These are phyloP conservation scores for Lepus oiostolus DNA, from an alignment of 2,797 vertebrate species.

Conservation along the genomic window DNA sequence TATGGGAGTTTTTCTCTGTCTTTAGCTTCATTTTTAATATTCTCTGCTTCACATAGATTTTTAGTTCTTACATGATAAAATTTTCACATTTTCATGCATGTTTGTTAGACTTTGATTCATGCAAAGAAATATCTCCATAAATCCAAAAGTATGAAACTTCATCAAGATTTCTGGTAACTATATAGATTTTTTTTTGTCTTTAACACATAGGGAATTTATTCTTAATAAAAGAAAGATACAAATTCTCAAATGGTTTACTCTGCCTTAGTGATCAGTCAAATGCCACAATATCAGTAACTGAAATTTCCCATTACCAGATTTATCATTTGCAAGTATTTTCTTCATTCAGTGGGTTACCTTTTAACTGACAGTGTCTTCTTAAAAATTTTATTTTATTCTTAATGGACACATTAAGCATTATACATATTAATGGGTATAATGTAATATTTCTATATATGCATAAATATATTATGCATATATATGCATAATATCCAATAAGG, in stretches of 20 bases:
- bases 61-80: conserved; percentile 5
- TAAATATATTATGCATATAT: too few relatives aligned
- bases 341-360: too few relatives aligned
- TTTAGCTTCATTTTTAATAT: conserved; percentile 6
- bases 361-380: too few relatives aligned
- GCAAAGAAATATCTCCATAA: not conserved
- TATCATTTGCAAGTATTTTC: too few relatives aligned
- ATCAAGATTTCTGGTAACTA: conserved; percentile 19
- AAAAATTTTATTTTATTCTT: too few relatives aligned
- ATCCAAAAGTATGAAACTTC: not conserved
- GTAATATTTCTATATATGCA: too few relatives aligned
- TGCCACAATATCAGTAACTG: not conserved
- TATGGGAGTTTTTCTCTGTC: not conserved
- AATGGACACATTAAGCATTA: too few relatives aligned
- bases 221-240: conserved; percentile 9
- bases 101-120: conserved; percentile 29
- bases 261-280: not conserved
- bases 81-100: not conserved
- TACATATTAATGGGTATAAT: too few relatives aligned
- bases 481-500: too few relatives aligned
- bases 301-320: conserved; percentile 4
- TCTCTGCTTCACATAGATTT: conserved; percentile 9
- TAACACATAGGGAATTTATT: conserved; percentile 17
- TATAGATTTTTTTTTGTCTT: not conserved
- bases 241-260: conserved; percentile 13